Base-by-base conservation (phyloP, 1,140 invertebrate species). In the Pseudoatta argentina region DNA sequence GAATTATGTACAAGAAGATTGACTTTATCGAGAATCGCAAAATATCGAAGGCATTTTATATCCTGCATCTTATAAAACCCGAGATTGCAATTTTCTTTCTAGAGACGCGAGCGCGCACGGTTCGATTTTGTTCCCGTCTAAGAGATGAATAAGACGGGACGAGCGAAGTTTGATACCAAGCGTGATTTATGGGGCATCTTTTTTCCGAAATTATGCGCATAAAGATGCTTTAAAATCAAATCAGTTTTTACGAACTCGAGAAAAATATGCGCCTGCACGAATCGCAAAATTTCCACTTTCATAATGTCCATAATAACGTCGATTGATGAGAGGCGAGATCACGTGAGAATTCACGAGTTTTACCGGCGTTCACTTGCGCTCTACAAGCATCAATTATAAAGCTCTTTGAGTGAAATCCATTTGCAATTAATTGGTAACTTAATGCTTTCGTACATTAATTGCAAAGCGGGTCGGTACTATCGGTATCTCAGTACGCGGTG, bases 31-130 rank as follows among this genome's bases (percentile, higher is more conserved):
- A 51, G 55, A 83, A 61, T 30, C 30, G 48, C 14, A 30, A 79
- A 79, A 63, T 67, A 79, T 83, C 79, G 79, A 48, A 34, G 55
- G 44, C 64, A 21, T 55, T 24, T 24, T 24, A 24, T 24, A 24
- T 73, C 55, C 57, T 24, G 39, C 69, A 39, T 75, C 69, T 83
- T 83, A 83, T 83, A 83, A 83, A 83, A 75, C 24, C 18, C 57
- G 69, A 83, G 69, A 83, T 75, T 63, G 79, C 79, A 83, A 83
- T 83, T 83, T 75, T 83, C 79, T 44, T 61, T 81, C 64, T 21
- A n/a, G 64, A n/a, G 48, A 71, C n/a, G 48, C n/a, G 59, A 18
- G 24, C 67, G 27, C 44, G 24, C 55, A 8, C 77, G n/a, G 24
- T 48, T 44, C 67, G 44, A 63, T 83, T 83, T 73, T 73, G 69